Evolutionary conservation across 2,888 invertebrate genomes (phyloP), one percentile per base, ranked within the genome.

Genomic region (Resseliella maxima): DNA sequence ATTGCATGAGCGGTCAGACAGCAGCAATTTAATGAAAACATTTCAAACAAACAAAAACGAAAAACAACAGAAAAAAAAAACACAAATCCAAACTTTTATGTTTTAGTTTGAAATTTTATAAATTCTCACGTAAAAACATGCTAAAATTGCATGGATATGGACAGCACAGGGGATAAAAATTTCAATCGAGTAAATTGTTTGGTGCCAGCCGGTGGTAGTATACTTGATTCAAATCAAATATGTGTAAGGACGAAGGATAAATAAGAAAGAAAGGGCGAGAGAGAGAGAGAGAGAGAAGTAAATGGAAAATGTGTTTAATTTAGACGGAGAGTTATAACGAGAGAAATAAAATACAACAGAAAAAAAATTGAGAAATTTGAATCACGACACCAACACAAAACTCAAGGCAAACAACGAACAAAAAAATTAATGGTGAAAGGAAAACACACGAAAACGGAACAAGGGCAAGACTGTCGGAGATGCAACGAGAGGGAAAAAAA

Each of bases 241-340:
- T 50, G 50, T 10, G 36, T 81, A 36, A 81, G 36, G n/a, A 81
- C 36, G 81, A 18, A 18, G 15, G 2, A n/a, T n/a, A n/a, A n/a
- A n/a, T n/a, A n/a, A n/a, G n/a, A n/a, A n/a, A n/a, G n/a, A n/a
- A n/a, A n/a, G n/a, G n/a, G n/a, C n/a, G n/a, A n/a, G n/a, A n/a
- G n/a, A n/a, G n/a, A n/a, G n/a, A n/a, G n/a, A n/a, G n/a, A n/a
- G n/a, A n/a, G 81, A 81, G 35, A 81, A 81, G 81, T 36, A 81
- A 81, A 36, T 36, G 36, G 36, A 81, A 81, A 81, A 81, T 81
- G 36, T 81, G 81, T 81, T 81, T 81, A 81, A 81, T 81, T 81
- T 81, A 81, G 81, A 81, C 35, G 81, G 81, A 81, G 36, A 81
- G 81, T 59, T 59, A 59, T 27, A 59, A 59, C 27, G 59, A 59